Base-by-base conservation (phyloP, 2,888 invertebrate species). In the Galeruca laticollis region DNA sequence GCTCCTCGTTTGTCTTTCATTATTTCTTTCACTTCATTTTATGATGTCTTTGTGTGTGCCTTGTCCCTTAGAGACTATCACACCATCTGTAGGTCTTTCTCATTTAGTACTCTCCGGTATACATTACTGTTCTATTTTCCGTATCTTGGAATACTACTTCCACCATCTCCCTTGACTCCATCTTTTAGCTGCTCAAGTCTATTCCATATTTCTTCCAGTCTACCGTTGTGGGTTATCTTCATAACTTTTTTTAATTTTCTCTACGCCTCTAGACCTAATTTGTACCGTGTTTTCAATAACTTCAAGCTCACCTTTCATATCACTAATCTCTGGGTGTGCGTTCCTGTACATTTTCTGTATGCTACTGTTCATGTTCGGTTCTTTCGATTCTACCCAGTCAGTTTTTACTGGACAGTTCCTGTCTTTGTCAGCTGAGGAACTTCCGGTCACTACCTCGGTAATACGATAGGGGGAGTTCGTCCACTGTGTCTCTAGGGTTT, bases 401-500 rank as follows among this genome's bases (percentile, higher is more conserved):
- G n/a, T n/a, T n/a, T n/a, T n/a, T n/a, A n/a, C n/a, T n/a, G n/a
- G n/a, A n/a, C n/a, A n/a, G n/a, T n/a, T n/a, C n/a, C n/a, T n/a
- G n/a, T n/a, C n/a, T n/a, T n/a, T n/a, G n/a, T n/a, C n/a, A n/a
- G n/a, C n/a, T n/a, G n/a, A n/a, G n/a, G n/a, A n/a, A n/a, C n/a
- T 47, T 47, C 43, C 43, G 43, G 13, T 47, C 3, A 47, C 43
- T 15, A 47, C 43, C 43, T 47, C 43, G 43, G 15, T 47, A 10
- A 47, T 47, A n/a, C 43, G 43, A 47, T 47, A 5, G 43, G 43
- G 13, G 43, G 10, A 47, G 43, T 47, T n/a, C 13, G 43, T n/a
- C 43, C 43, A 47, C 43, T 47, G 43, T n/a, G 43, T 47, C 43
- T 47, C 13, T 47, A 47, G 43, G 43, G 43, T 47, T 47, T 47